Evolutionary conservation across 2,113 vertebrate species (phyloP), one percentile per base, ranked within the genome.

Genomic region (Mirounga angustirostris): DNA sequence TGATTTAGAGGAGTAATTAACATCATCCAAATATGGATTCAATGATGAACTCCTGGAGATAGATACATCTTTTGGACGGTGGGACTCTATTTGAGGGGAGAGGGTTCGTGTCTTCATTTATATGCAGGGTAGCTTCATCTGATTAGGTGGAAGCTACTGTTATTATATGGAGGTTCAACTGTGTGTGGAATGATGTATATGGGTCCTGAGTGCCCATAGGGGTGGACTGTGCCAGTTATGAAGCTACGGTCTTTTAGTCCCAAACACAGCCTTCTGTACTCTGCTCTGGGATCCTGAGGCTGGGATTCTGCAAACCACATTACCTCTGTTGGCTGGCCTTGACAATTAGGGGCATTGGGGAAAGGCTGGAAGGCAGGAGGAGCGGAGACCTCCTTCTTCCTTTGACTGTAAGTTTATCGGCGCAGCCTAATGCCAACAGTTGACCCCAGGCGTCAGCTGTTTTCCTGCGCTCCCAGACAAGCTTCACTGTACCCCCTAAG

Each of bases 1-100:
- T 59, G 58, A 91, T 69, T 95, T 36, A 88, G 43, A 91, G 59
- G 22, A 61, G 50, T 65, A 84, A 78, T 65, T 90, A 93, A 81
- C 67, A 79, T 40, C 63, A 63, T 24, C 46, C 78, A 86, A 67
- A 36, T 52, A 82, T 36, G 83, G 79, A 74, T 33, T 83, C 61
- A 19, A 19, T 67, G 69, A 84, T 36, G 78, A 59, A 65, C 28
- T 87, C 58, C 61, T 26, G 12, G 79, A 89, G 83, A 50, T 12
- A 18, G 58, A 59, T 30, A 21, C 15, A 88, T 46, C 84, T 84
- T 33, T 67, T 63, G 10, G 28, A 91, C 12, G 4, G 28, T 36
- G 52, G 86, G 59, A 82, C 40, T 88, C 14, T 30, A 43, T 86
- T 78, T 71, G 2, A 0, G 28, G 16, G 50, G 8, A 85, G 65